A percentile compares a stretch with the other conserved stretches of the same genome.
Evolutionary conservation across 2,797 vertebrate species (phyloP).

Genomic region (Carcharodon carcharias): DNA sequence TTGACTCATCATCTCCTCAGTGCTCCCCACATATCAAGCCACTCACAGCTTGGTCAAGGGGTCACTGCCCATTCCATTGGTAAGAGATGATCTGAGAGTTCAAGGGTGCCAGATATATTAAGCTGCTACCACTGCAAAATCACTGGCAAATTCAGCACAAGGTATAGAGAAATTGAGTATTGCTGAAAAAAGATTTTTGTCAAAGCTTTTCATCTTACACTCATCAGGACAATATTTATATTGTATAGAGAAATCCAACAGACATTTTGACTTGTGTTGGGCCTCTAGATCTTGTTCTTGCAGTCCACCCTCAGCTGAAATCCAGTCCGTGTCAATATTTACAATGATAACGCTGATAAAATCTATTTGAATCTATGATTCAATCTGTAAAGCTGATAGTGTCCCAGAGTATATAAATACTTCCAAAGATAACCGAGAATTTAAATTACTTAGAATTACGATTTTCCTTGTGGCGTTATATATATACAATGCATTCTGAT

Average conservation of each 20-base stretch:
- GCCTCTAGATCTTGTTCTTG: neutral
- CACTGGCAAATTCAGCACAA: neutral
- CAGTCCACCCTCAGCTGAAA: neutral
- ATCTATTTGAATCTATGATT: neutral
- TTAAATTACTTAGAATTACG: neutral
- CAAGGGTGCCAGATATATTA: neutral
- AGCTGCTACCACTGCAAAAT: neutral
- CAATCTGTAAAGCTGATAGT: neutral
- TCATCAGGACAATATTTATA: too few species aligned
- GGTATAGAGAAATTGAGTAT: too few species aligned
- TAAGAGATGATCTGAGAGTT: neutral
- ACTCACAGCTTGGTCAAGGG: neutral
- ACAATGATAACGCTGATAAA: neutral
- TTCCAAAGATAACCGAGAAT: neutral
- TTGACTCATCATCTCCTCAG: neutral
- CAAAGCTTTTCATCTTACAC: too few species aligned
- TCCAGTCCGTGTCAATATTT: neutral
- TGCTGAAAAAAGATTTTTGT: too few species aligned
- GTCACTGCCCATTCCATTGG: neutral
- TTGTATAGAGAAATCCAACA: too few species aligned
- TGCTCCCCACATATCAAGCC: neutral
- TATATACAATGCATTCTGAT: neutral
- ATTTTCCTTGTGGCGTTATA: neutral
- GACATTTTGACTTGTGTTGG: neutral
- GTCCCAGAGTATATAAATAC: neutral